Evolutionary conservation across 1,140 invertebrate genomes (phyloP), one percentile per base, ranked within the genome.

Genomic region (Drosophila biarmipes): DNA sequence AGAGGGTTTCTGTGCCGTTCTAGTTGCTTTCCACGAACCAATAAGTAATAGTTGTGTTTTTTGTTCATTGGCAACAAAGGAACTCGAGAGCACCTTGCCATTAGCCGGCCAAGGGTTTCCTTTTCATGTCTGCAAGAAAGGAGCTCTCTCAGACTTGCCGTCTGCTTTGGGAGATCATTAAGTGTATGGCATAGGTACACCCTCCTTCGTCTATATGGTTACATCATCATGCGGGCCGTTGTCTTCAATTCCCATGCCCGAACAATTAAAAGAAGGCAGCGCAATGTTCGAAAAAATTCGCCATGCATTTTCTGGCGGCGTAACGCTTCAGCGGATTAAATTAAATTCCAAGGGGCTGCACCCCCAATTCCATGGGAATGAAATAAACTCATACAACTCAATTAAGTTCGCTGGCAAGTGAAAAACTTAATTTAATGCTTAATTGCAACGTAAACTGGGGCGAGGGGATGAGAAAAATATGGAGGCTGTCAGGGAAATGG

Each of bases 361-460:
- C 54, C 40, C 38, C 29, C 21, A 11, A 57, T 42, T 38, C 17
- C 48, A 56, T 68, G 73, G 73, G 55, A 79, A 74, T 54, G 57
- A 42, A 62, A 59, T 43, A 48, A 37, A 59, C 59, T 57, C 54
- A 62, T 45, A 80, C 79, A 71, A 90, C 75, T 87, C 84, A 87
- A 87, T 87, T 87, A 84, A 73, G 75, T 84, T 73, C 38, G 76
- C 35, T 58, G 61, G 21, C 48, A 75, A 61, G 80, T 29, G 74
- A 71, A 80, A 80, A 85, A 85, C 80, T 85, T 85, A 76, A 84
- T 84, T 80, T 85, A 76, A 85, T 66, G 48, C 79, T 89, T 86
- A 84, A 89, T 89, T 84, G 75, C 62, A 73, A 75, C 74, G 57
- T 64, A 75, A 72, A 71, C 40, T n/a, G 19, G 38, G 8, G 40